phyloP scores from a whole-genome alignment of 2,888 invertebrate species.

The Anagyrus pseudococci region DNA sequence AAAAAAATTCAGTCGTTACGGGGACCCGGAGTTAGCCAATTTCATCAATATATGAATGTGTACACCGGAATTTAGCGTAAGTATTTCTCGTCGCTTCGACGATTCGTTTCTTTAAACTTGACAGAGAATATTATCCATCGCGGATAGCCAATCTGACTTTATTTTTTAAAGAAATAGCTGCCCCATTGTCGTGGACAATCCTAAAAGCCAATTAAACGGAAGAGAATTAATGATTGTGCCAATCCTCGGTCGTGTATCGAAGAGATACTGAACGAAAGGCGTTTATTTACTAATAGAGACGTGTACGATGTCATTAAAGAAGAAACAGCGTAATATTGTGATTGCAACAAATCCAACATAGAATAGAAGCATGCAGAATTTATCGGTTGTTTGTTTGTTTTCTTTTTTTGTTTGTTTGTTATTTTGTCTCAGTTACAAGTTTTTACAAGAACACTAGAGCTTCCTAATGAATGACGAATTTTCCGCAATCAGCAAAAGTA shows the following conservation, averaged over 20 bases:
- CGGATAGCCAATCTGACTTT: conserved; percentile 37
- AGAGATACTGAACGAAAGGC: conserved; percentile 30
- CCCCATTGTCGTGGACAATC: conserved; percentile 62
- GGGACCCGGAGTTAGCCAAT: no score
- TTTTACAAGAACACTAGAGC: conserved; percentile 7
- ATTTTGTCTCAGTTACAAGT: no score
- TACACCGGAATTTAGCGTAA: no score
- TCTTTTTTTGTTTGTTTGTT: no score
- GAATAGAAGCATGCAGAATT: no score
- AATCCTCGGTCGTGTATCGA: conserved; percentile 34
- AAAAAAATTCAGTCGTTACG: no score
- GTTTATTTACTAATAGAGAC: conserved; percentile 16
- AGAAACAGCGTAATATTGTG: no score
- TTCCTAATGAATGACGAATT: conserved; percentile 19
- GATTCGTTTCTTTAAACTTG: conserved; percentile 40
- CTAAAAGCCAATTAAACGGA: conserved; percentile 60
- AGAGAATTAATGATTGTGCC: conserved; percentile 53
- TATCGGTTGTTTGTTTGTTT: no score
- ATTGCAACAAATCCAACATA: no score
- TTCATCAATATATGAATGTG: no score
- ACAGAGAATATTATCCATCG: conserved; percentile 41
- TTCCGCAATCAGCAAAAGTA: conserved; percentile 33
- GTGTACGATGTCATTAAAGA: no score
- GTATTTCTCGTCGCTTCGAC: conserved; percentile 34
- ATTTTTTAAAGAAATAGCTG: conserved; percentile 61